phyloP scores from a whole-genome alignment of 53 echinoderm and acorn worm species.

The Stichopus horrens region DNA sequence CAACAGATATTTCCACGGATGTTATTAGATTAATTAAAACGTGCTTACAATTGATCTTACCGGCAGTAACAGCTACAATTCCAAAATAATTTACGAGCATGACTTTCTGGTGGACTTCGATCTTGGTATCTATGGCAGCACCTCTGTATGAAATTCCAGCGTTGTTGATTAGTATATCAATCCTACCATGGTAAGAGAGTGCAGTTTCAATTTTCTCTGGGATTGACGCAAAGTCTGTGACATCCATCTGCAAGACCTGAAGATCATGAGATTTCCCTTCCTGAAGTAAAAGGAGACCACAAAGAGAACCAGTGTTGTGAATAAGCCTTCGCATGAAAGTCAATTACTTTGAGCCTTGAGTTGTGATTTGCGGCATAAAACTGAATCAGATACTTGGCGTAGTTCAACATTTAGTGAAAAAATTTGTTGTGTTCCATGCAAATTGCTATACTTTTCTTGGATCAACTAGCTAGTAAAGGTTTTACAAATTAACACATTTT shows the following conservation, averaged over 20 bases:
- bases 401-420: too few species aligned
- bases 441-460: too few species aligned
- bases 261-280: conserved; percentile 57
- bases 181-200: conserved; percentile 56
- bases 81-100: conserved; percentile 96
- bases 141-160: conserved; percentile 76
- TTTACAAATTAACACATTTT: too few species aligned
- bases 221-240: conserved; percentile 60
- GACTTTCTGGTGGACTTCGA: conserved; percentile 78
- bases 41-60: conserved; percentile 43
- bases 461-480: too few species aligned
- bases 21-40: too few species aligned
- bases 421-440: too few species aligned
- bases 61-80: conserved; percentile 75
- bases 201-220: conserved; percentile 63
- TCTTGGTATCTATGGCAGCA: conserved; percentile 62
- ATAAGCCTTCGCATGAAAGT: background rate
- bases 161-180: conserved; percentile 92
- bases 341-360: too few species aligned
- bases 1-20: too few species aligned
- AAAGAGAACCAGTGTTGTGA: background rate
- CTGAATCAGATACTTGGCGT: too few species aligned
- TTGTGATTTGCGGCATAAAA: too few species aligned
- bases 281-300: conserved; percentile 5
- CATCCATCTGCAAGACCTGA: conserved; percentile 69